Evolutionary conservation across 2,113 vertebrate genomes (phyloP).

Genomic region (Pungitius pungitius): DNA sequence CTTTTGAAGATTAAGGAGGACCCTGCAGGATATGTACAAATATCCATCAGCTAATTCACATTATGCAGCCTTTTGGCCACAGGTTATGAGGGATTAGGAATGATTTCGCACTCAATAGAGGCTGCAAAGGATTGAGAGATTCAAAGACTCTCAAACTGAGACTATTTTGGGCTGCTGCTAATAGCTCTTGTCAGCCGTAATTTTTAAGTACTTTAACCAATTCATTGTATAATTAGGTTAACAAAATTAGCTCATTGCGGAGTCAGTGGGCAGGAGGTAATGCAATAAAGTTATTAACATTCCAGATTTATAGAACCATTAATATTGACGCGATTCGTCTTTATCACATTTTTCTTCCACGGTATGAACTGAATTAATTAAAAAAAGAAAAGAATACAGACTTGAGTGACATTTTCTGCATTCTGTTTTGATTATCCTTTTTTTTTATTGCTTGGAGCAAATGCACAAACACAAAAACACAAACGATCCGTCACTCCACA

Average conservation of each 20-base stretch:
- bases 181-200: constrained; percentile 82
- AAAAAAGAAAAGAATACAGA: constrained; percentile 58
- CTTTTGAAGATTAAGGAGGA: constrained; percentile 64
- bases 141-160: constrained; percentile 71
- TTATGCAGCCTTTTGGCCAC: constrained; percentile 70
- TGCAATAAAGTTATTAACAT: constrained; percentile 85
- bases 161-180: constrained; percentile 80
- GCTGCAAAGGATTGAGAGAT: constrained; percentile 67
- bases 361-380: constrained; percentile 63
- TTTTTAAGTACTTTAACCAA: constrained; percentile 86
- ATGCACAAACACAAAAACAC: constrained; percentile 25
- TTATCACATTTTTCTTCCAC: constrained; percentile 62
- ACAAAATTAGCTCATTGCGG: constrained; percentile 83
- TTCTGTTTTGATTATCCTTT: constrained; percentile 7
- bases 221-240: constrained; percentile 86
- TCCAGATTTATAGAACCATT: constrained; percentile 78
- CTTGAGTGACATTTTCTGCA: constrained; percentile 33
- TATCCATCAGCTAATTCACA: constrained; percentile 62
- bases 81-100: constrained; percentile 76
- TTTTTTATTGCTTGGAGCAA: constrained; percentile 1
- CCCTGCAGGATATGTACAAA: constrained; percentile 45
- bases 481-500: constrained; percentile 24
- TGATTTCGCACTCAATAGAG: constrained; percentile 71
- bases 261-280: constrained; percentile 79
- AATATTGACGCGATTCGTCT: constrained; percentile 69